Conservation (phyloP, 2,888 invertebrate species). For the Ennomos quercinarius region DNA sequence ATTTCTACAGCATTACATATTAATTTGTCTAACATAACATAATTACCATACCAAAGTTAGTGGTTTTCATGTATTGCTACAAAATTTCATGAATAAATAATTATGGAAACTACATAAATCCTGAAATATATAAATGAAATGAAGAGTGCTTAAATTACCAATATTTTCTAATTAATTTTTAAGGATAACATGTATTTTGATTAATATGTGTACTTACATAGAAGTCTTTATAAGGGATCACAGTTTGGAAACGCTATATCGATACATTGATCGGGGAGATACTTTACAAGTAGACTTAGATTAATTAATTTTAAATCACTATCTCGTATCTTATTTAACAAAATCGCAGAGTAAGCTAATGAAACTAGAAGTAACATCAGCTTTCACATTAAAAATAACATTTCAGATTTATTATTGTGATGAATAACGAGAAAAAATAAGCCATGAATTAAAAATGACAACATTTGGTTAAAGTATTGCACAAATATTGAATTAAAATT, state of each 20-base stretch:
- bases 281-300: constrained; percentile 37
- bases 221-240: constrained; percentile 85
- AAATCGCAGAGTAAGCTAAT: background rate
- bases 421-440: too few species aligned
- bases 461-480: too few species aligned
- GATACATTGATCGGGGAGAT: constrained; percentile 54
- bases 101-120: constrained; percentile 15
- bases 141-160: constrained; percentile 41
- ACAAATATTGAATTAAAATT: too few species aligned
- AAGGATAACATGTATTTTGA: constrained; percentile 49
- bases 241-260: constrained; percentile 83
- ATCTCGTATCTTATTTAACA: constrained; percentile 21
- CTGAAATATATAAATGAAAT: constrained; percentile 28
- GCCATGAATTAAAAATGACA: too few species aligned
- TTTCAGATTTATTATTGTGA: too few species aligned
- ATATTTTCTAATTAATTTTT: constrained; percentile 43
- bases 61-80: too few species aligned
- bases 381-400: too few species aligned
- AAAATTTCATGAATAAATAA: background rate
- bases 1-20: constrained; percentile 45
- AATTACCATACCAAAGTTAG: background rate
- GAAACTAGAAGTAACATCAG: too few species aligned
- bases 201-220: constrained; percentile 74
- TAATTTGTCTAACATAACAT: constrained; percentile 7
- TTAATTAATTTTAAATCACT: constrained; percentile 18